These are phyloP conservation scores for Coptotermes formosanus DNA, from an alignment of 1,140 invertebrate species.

Conservation along the genomic window DNA sequence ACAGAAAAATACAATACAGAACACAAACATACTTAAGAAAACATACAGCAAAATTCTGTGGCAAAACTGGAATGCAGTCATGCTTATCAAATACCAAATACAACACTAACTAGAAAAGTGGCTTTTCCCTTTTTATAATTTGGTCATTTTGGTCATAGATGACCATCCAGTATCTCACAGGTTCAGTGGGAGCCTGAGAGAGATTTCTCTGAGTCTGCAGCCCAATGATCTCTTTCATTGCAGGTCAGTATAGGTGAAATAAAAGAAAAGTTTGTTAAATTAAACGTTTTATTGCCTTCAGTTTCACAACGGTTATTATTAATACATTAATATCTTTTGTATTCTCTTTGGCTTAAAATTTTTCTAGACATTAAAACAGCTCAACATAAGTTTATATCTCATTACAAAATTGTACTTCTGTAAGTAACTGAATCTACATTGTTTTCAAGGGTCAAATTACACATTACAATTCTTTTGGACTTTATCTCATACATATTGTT, in stretches of 20 bases:
- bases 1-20: too few relatives aligned
- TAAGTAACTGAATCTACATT: background rate
- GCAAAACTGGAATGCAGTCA: too few relatives aligned
- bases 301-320: constrained; percentile 4
- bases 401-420: background rate
- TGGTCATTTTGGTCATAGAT: too few relatives aligned
- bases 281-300: background rate
- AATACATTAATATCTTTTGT: background rate
- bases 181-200: too few relatives aligned
- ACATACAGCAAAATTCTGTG: too few relatives aligned
- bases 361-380: constrained; percentile 8
- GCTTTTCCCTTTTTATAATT: too few relatives aligned
- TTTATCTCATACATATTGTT: background rate
- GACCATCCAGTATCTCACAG: too few relatives aligned
- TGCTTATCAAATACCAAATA: too few relatives aligned
- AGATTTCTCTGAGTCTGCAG: too few relatives aligned
- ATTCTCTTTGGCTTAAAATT: background rate
- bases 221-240: too few relatives aligned
- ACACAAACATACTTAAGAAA: too few relatives aligned
- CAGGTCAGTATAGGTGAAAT: background rate
- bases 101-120: too few relatives aligned
- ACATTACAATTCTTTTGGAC: background rate
- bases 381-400: background rate
- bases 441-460: background rate
- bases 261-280: background rate